These are phyloP conservation scores for Saccopteryx leptura DNA, from an alignment of 2,113 vertebrate genomes.

Conservation along the genomic window DNA sequence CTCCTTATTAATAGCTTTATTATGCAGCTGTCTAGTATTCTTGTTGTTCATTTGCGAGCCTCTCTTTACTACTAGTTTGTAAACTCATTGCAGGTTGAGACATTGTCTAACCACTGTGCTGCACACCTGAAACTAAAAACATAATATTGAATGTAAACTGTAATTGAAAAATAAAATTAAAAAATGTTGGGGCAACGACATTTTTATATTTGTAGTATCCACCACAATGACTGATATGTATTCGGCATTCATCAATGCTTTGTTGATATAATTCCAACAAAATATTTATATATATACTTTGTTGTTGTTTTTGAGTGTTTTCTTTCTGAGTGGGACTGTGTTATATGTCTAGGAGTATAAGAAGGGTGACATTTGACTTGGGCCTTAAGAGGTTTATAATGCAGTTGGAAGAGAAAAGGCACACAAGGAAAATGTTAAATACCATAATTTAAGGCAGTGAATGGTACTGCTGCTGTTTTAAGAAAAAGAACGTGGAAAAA, in stretches of 20 bases:
- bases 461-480: neutral
- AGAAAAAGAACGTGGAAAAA: neutral
- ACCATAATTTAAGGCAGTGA: neutral
- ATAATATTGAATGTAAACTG: neutral
- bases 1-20: neutral
- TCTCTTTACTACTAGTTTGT: neutral
- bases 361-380: neutral
- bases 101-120: neutral
- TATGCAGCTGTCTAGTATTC: neutral
- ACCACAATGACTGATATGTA: neutral
- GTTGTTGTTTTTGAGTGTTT: conserved; percentile 11
- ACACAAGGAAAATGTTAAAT: conserved; percentile 7
- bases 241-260: neutral
- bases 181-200: neutral
- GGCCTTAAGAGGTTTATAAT: conserved; percentile 4
- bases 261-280: conserved; percentile 5
- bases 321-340: neutral
- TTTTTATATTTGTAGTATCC: neutral
- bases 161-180: neutral
- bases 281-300: neutral
- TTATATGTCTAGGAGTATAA: neutral
- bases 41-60: neutral
- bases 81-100: neutral
- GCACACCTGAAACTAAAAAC: neutral
- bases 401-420: conserved; percentile 20